Conservation (phyloP, 2,888 invertebrate genomes). For the Dione juno region DNA sequence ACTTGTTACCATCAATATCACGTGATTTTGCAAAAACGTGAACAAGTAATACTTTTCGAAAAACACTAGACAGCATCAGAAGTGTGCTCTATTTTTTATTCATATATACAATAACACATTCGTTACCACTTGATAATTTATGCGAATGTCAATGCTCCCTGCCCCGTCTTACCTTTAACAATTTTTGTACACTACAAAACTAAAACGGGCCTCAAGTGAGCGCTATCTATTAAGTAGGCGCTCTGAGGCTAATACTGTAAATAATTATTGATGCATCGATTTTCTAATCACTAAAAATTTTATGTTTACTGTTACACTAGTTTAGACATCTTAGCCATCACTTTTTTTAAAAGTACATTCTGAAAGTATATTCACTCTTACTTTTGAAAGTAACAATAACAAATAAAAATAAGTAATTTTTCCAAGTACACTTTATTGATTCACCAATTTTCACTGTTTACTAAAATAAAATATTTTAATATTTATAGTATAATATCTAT, state of each 20-base stretch:
- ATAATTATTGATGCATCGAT: conserved; percentile 70
- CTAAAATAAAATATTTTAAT: background rate
- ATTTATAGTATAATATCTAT: background rate
- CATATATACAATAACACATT: conserved; percentile 45
- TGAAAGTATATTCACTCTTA: conserved; percentile 47
- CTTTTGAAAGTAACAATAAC: background rate
- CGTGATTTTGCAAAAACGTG: conserved; percentile 10
- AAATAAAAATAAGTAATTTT: background rate
- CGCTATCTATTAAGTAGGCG: conserved; percentile 59
- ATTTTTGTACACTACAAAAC: conserved; percentile 64
- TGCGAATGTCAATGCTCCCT: conserved; percentile 66
- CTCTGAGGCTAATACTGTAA: conserved; percentile 58
- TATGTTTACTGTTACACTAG: conserved; percentile 74
- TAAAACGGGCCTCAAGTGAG: conserved; percentile 63
- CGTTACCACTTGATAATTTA: conserved; percentile 62
- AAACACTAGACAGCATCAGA: conserved; percentile 27
- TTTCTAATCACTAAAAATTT: conserved; percentile 67
- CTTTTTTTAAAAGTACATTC: conserved; percentile 59
- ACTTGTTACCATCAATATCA: conserved; percentile 38
- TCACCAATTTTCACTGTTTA: background rate
- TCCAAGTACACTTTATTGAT: background rate
- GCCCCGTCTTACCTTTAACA: conserved; percentile 74
- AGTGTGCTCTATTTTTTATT: conserved; percentile 44
- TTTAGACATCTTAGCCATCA: conserved; percentile 66
- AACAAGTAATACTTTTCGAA: conserved; percentile 23